phyloP scores from a whole-genome alignment of 2,113 vertebrate genomes.

The Eretmochelys imbricata region DNA sequence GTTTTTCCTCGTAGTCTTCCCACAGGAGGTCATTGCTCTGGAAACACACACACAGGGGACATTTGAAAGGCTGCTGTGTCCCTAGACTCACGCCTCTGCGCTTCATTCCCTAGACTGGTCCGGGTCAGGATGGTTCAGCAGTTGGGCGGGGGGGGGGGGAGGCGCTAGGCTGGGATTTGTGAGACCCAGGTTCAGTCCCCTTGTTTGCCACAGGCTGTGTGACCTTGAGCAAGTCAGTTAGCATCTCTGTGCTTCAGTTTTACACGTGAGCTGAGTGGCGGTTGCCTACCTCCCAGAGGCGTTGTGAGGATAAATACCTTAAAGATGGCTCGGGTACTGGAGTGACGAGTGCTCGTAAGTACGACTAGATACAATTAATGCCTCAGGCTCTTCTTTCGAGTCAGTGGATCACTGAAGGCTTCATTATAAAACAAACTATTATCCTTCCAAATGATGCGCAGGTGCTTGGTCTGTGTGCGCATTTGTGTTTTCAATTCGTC shows the following conservation, averaged over 20 bases:
- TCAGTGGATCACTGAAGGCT: not conserved
- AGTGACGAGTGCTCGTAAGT: too few species aligned
- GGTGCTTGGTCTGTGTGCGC: not conserved
- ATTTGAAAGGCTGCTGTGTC: not conserved
- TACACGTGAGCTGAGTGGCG: not conserved
- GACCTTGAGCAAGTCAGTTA: not conserved
- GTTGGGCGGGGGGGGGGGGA: accelerated
- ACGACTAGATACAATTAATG: not conserved
- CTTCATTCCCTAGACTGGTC: too few species aligned
- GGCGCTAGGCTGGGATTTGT: not conserved
- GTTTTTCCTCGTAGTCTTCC: conserved; percentile 93
- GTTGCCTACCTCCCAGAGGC: too few species aligned
- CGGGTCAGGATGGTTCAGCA: not conserved
- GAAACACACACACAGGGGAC: not conserved
- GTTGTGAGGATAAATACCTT: not conserved
- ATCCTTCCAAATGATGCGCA: not conserved
- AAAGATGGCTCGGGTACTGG: not conserved
- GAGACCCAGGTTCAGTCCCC: not conserved
- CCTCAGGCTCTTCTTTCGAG: not conserved
- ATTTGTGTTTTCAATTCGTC: not conserved
- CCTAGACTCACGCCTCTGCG: too few species aligned
- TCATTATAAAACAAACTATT: not conserved
- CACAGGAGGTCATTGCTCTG: conserved; percentile 95
- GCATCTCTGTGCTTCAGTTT: not conserved
- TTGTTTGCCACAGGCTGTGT: not conserved